Base-by-base conservation (phyloP, 2,797 vertebrate genomes). In the Neostethus bicornis region DNA sequence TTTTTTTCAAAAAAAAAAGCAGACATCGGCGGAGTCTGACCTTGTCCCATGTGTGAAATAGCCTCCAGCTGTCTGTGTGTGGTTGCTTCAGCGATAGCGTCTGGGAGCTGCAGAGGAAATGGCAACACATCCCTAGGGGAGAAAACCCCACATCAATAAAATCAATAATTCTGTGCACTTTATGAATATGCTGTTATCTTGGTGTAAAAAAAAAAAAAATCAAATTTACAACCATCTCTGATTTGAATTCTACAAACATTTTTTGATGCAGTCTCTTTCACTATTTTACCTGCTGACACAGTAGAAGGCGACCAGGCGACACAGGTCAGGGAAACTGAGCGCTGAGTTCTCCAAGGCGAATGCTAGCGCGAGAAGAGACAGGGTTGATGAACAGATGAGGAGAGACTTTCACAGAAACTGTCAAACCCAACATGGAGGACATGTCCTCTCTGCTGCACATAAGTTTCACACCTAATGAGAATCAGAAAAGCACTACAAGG, bases 11-110 rank as follows among this genome's bases (percentile, higher is more conserved):
- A 1, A n/a, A 14, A 8, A 1, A 1, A n/a, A 14, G 31, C 5
- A 1, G 28, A 3, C 13, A 38, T 23, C 4, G 21, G 28, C 24
- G 3, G 2, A 42, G 12, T 34, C 58, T 32, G 24, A 95, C 95
- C 95, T 57, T 93, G 87, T 47, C 95, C 95, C 86, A 96, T 89
- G 79, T 96, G 94, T 16, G 95, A 95, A 75, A 96, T 95, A 75
- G 89, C 90, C 79, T 97, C 94, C 73, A 96, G 90, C 72, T 95
- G 91, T 56, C 92, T 89, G 84, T 93, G 92, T 24, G 92, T 93
- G 2, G 91, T 65, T 2, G 94, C 94, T 35, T 88, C 85, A 23
- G 85, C 81, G 43, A 97, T 94, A 74, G 92, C 93, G 19, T 90
- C 92, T 17, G 95, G 95, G 14, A 96, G 93, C 80, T 91, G 89